A percentile compares a stretch with the other conserved stretches of the same genome.
Evolutionary conservation across 1,140 invertebrate genomes (phyloP).

Genomic region (Protaetia brevitarsis): DNA sequence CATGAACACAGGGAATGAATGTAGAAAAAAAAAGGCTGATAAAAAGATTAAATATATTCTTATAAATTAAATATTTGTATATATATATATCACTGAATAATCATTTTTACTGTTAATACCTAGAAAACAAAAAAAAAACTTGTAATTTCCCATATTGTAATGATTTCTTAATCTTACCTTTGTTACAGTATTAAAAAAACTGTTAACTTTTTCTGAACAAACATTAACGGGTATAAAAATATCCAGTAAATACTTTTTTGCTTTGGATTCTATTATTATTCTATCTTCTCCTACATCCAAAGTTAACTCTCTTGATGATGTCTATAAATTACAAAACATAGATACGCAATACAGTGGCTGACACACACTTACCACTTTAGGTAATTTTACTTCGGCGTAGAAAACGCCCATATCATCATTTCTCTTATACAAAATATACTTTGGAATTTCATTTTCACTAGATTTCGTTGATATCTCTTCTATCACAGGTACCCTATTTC

Average conservation of each 20-base stretch:
- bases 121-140: constrained; percentile 30
- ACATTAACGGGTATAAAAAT: constrained; percentile 64
- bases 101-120: constrained; percentile 48
- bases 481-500: constrained; percentile 46
- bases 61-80: no score
- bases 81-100: no score
- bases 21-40: no score
- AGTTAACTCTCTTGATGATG: constrained; percentile 57
- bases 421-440: constrained; percentile 48
- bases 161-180: constrained; percentile 50
- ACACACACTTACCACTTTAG: constrained; percentile 43
- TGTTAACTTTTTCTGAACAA: constrained; percentile 56
- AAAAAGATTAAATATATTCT: no score
- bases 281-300: constrained; percentile 71
- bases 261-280: constrained; percentile 61
- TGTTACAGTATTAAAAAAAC: constrained; percentile 60
- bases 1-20: no score
- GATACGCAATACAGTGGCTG: background rate
- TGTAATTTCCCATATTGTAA: background rate
- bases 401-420: constrained; percentile 42
- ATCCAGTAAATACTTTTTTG: constrained; percentile 61
- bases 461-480: constrained; percentile 46
- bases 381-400: constrained; percentile 53
- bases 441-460: constrained; percentile 36
- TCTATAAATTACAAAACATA: constrained; percentile 48